Conservation (phyloP, 92 coral and sea anemone species). For the Galaxea fascicularis region DNA sequence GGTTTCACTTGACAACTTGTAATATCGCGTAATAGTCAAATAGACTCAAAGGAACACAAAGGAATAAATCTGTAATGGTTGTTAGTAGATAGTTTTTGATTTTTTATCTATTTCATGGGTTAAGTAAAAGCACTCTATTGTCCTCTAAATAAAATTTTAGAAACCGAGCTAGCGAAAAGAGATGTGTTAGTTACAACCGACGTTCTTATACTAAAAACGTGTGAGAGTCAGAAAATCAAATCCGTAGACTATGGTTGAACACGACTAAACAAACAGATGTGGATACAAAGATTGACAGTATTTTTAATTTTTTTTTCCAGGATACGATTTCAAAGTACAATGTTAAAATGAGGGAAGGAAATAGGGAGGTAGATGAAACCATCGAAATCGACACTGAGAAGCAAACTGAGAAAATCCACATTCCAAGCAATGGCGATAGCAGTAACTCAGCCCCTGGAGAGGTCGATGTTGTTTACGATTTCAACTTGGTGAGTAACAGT, state of each 20-base stretch:
- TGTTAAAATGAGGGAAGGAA: slow-evolving; percentile 9
- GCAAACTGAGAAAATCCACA: background rate
- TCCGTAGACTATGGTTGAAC: background rate
- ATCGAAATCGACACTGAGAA: slow-evolving; percentile 29
- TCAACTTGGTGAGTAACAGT: slow-evolving; percentile 4
- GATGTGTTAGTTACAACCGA: too few species aligned
- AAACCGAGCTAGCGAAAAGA: too few species aligned
- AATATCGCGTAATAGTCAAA: too few species aligned
- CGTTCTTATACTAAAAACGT: too few species aligned
- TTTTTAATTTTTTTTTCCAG: background rate
- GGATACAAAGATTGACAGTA: background rate
- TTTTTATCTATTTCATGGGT: too few species aligned
- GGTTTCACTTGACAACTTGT: too few species aligned
- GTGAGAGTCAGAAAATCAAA: background rate
- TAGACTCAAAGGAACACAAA: too few species aligned
- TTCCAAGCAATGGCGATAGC: slow-evolving; percentile 25
- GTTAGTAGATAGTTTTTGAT: too few species aligned
- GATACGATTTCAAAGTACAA: slow-evolving; percentile 16
- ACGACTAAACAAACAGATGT: too few species aligned
- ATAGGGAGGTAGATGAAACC: background rate
- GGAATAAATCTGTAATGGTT: too few species aligned
- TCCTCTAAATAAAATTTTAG: too few species aligned
- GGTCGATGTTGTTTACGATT: slow-evolving; percentile 9
- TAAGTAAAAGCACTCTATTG: too few species aligned
- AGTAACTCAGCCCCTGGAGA: slow-evolving; percentile 6